Evolutionary conservation across 2,888 invertebrate species (phyloP).

Genomic region (Andrena minutula): DNA sequence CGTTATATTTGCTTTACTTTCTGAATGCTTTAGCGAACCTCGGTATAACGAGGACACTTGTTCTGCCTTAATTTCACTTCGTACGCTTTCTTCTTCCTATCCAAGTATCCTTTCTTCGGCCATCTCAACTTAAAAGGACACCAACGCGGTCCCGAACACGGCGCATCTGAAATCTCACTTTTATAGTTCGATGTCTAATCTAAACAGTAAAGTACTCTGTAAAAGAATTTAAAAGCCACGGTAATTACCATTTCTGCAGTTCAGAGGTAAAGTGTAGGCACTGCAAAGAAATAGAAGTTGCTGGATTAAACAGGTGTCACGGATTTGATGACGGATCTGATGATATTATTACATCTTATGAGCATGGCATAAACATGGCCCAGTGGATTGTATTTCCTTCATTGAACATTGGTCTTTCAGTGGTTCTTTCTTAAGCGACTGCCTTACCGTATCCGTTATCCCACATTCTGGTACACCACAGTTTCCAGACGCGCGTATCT

Average conservation of each 20-base stretch:
- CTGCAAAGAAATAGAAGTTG: conserved; percentile 50
- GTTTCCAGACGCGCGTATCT: conserved; percentile 26
- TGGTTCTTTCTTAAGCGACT: conserved; percentile 25
- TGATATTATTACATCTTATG: conserved; percentile 71
- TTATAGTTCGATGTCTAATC: not conserved
- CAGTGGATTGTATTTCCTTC: conserved; percentile 43
- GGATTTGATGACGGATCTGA: conserved; percentile 12
- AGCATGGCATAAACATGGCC: conserved; percentile 69
- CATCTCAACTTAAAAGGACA: conserved; percentile 74
- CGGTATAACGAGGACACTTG: conserved; percentile 70
- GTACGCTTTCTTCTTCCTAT: conserved; percentile 71
- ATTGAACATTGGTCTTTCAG: conserved; percentile 11
- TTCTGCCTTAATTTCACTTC: conserved; percentile 73
- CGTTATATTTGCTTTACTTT: not conserved
- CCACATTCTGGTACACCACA: conserved; percentile 29
- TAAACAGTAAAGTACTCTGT: not conserved
- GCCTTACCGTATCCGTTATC: conserved; percentile 18
- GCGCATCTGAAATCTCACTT: conserved; percentile 28
- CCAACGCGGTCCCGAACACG: conserved; percentile 47
- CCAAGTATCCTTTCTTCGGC: conserved; percentile 63
- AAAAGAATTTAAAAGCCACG: not conserved
- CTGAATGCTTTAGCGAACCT: conserved; percentile 53
- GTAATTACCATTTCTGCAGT: conserved; percentile 56
- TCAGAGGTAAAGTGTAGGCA: conserved; percentile 64
- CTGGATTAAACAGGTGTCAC: not conserved